These are phyloP conservation scores for Antechinus stuartii DNA, from an alignment of 2,113 vertebrate species.

Conservation along the genomic window DNA sequence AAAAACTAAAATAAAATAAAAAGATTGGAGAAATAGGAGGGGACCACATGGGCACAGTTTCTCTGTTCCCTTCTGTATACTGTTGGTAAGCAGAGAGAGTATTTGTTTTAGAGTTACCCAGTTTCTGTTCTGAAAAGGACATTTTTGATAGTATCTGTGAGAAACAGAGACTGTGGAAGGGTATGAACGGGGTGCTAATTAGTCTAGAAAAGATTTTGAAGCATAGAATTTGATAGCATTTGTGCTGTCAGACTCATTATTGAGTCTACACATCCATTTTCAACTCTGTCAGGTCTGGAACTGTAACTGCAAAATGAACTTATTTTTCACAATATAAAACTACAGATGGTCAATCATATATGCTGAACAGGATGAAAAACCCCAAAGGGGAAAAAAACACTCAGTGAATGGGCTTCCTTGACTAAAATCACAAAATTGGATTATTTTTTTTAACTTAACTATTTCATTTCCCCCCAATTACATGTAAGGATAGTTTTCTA, in stretches of 20 bases:
- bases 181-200: not conserved
- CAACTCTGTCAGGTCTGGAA: not conserved
- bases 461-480: too few relatives aligned
- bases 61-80: slow-evolving; percentile 29
- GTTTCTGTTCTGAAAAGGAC: slow-evolving; percentile 52
- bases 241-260: not conserved
- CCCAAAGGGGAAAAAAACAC: not conserved
- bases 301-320: not conserved
- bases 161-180: not conserved
- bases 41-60: slow-evolving; percentile 34
- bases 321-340: not conserved
- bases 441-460: not conserved
- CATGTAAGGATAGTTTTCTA: too few relatives aligned
- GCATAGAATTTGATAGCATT: not conserved
- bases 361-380: not conserved
- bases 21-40: slow-evolving; percentile 59
- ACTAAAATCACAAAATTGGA: not conserved
- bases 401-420: not conserved
- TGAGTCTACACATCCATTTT: not conserved
- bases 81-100: slow-evolving; percentile 44
- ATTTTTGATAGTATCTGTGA: slow-evolving; percentile 53
- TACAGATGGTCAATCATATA: not conserved
- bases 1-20: too few relatives aligned
- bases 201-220: not conserved
- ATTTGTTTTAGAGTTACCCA: slow-evolving; percentile 47